Evolutionary conservation across 2,113 vertebrate genomes (phyloP).

Genomic region (Strix aluco): DNA sequence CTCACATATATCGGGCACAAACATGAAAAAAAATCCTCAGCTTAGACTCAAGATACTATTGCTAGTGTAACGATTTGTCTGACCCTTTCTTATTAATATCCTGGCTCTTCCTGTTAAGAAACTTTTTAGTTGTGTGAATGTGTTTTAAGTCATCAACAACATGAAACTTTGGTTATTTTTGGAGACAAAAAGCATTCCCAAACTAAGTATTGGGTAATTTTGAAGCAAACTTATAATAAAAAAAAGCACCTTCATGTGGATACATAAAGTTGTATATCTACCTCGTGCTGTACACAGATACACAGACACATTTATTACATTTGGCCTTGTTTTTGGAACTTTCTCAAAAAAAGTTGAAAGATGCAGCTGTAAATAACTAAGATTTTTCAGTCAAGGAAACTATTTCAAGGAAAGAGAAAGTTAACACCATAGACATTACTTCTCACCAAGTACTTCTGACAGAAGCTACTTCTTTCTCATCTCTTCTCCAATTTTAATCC

Average conservation of each 20-base stretch:
- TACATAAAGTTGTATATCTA: neutral
- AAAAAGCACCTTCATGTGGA: neutral
- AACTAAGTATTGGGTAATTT: neutral
- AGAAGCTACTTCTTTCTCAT: neutral
- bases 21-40: neutral
- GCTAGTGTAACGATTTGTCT: neutral
- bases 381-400: neutral
- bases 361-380: neutral
- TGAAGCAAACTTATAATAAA: neutral
- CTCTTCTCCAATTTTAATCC: neutral
- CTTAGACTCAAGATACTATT: neutral
- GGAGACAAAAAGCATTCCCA: neutral
- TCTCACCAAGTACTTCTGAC: neutral
- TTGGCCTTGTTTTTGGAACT: neutral
- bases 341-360: neutral
- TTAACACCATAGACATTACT: neutral
- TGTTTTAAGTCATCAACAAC: neutral
- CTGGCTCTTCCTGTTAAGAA: neutral
- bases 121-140: neutral
- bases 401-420: neutral
- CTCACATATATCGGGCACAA: neutral
- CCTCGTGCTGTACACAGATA: neutral
- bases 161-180: neutral
- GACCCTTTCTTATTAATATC: neutral
- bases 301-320: neutral